These are phyloP conservation scores for Ophion ellenae DNA, from an alignment of 2,888 invertebrate species.

Conservation along the genomic window DNA sequence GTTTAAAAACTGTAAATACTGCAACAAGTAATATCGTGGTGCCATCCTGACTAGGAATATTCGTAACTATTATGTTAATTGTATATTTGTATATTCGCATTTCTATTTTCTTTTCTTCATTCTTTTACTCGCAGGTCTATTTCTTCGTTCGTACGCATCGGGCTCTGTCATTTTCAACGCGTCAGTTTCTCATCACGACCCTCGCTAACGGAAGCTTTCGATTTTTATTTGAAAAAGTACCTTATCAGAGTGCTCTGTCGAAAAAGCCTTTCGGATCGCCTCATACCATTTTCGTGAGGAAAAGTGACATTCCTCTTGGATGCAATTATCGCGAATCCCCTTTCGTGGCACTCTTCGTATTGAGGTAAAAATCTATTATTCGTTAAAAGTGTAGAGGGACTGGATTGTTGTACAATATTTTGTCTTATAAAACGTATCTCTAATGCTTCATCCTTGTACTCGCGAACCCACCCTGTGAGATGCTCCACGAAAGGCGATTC, in stretches of 20 bases:
- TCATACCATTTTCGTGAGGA: background rate
- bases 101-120: constrained; percentile 48
- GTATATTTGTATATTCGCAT: constrained; percentile 64
- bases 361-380: background rate
- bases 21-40: constrained; percentile 83
- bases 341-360: background rate
- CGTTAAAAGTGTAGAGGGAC: background rate
- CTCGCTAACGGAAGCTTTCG: background rate
- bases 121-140: constrained; percentile 47
- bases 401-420: background rate
- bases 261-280: background rate
- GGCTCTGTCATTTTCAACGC: background rate
- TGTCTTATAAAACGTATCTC: background rate
- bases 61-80: constrained; percentile 65
- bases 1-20: constrained; percentile 81
- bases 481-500: background rate
- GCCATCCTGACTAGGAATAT: constrained; percentile 82
- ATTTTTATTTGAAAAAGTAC: background rate
- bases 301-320: background rate
- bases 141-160: constrained; percentile 62
- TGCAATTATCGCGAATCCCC: background rate
- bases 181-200: background rate
- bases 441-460: background rate
- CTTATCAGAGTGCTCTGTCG: background rate
- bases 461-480: background rate